phyloP scores from a whole-genome alignment of 2,113 vertebrate species.

The Forbesichthys papilliferus region DNA sequence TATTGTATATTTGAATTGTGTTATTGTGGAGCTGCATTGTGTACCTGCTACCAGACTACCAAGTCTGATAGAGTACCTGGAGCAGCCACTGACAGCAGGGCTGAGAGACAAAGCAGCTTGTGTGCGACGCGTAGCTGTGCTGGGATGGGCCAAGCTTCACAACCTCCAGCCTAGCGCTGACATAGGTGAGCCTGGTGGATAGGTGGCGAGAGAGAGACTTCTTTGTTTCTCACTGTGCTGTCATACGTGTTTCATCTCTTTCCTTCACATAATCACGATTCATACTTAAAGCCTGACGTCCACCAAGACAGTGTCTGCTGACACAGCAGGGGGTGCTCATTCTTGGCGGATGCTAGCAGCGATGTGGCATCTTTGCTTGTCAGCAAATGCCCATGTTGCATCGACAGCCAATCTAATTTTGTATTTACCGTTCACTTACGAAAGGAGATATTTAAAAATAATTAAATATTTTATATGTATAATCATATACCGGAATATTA shows the following conservation, averaged over 20 bases:
- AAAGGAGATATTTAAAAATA: too few species aligned
- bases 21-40: background rate
- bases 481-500: too few species aligned
- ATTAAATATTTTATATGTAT: too few species aligned
- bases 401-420: too few species aligned
- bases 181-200: constrained; percentile 76
- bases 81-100: constrained; percentile 86
- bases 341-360: too few species aligned
- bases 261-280: background rate
- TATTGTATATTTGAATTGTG: too few species aligned
- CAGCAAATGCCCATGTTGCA: too few species aligned
- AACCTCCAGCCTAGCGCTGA: constrained; percentile 83
- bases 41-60: constrained; percentile 79
- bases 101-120: constrained; percentile 91
- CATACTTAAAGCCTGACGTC: background rate
- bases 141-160: constrained; percentile 92
- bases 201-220: background rate
- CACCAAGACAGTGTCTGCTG: background rate
- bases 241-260: background rate
- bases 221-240: background rate
- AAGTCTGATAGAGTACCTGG: constrained; percentile 89
- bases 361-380: too few species aligned
- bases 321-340: too few species aligned
- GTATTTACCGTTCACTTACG: too few species aligned
- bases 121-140: constrained; percentile 89